Evolutionary conservation across 2,888 invertebrate genomes (phyloP).

Genomic region (Galerucella pusilla): DNA sequence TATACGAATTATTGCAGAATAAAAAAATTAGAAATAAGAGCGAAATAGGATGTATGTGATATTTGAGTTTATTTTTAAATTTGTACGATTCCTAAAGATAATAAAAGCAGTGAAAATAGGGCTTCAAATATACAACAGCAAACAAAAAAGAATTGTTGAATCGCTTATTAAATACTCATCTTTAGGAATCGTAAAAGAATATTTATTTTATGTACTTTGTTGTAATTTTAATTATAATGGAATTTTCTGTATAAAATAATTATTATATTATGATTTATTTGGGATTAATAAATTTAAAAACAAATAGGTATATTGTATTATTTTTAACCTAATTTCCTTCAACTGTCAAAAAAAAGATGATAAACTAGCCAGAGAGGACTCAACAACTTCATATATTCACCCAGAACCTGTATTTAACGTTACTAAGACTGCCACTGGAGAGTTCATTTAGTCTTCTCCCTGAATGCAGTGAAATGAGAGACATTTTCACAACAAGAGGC

Average conservation of each 20-base stretch:
- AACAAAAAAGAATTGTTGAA: background rate
- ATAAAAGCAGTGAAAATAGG: background rate
- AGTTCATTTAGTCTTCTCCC: too few species aligned
- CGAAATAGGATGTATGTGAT: slow-evolving; percentile 4
- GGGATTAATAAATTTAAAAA: background rate
- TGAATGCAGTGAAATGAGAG: too few species aligned
- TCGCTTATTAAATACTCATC: too few species aligned
- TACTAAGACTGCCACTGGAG: too few species aligned
- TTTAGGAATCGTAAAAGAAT: background rate
- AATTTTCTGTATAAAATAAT: slow-evolving; percentile 1
- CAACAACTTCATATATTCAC: too few species aligned
- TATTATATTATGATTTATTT: background rate
- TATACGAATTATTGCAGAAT: slow-evolving; percentile 8
- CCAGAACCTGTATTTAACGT: too few species aligned
- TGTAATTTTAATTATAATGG: background rate
- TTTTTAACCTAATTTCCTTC: background rate
- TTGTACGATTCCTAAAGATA: slow-evolving; percentile 5
- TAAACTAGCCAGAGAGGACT: too few species aligned
- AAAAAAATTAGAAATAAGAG: background rate
- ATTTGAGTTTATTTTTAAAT: background rate
- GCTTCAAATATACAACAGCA: too few species aligned
- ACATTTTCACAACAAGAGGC: too few species aligned
- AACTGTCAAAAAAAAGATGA: too few species aligned
- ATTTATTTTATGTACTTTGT: slow-evolving; percentile 1
- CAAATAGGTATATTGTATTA: background rate